phyloP scores from a whole-genome alignment of 2,888 invertebrate genomes.

The Panopea generosa region DNA sequence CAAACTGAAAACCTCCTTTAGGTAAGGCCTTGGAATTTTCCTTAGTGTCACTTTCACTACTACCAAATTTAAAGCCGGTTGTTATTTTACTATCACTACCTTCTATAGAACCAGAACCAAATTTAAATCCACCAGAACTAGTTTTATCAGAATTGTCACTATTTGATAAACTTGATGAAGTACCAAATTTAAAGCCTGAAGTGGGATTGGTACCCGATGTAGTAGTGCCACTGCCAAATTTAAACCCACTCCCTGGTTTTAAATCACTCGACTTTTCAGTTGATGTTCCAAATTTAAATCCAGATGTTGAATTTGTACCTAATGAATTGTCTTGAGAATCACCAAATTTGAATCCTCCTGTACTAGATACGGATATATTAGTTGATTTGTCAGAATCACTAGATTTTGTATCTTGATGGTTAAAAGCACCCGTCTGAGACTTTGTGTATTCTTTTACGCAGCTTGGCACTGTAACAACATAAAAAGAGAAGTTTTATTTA shows the following conservation, averaged over 20 bases:
- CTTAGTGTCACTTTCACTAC: conserved; percentile 7
- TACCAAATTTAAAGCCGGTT: conserved; percentile 49
- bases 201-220: conserved; percentile 1
- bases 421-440: conserved; percentile 41
- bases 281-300: conserved; percentile 20
- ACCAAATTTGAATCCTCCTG: conserved; percentile 20
- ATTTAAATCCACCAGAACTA: conserved; percentile 7
- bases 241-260: conserved; percentile 36
- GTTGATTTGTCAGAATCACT: conserved; percentile 7
- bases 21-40: conserved; percentile 15
- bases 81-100: neutral
- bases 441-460: conserved; percentile 41
- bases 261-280: neutral
- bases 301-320: neutral
- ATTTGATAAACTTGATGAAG: neutral
- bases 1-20: conserved; percentile 49
- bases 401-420: conserved; percentile 9
- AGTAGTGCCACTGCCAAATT: conserved; percentile 16
- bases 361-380: conserved; percentile 4
- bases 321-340: neutral
- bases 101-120: neutral
- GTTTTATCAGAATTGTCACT: neutral
- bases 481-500: neutral
- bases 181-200: conserved; percentile 53
- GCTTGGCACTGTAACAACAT: conserved; percentile 45